These are phyloP conservation scores for Chondrosia reniformis DNA, from an alignment of 37 sponge, comb jelly and placozoan species.

Conservation along the genomic window DNA sequence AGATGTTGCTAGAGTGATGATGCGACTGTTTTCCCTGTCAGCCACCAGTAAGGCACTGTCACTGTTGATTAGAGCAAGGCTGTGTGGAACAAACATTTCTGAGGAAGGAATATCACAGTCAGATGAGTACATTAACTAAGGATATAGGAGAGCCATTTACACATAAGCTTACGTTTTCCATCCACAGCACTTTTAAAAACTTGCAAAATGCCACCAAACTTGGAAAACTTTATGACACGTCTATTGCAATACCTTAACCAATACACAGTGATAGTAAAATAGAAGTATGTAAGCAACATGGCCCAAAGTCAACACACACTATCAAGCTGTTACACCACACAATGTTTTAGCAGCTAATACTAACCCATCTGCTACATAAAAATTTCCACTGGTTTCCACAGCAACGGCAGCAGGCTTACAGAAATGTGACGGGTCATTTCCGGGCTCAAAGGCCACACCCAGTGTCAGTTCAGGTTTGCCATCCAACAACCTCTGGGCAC, in stretches of 20 bases:
- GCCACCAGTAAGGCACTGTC: slow-evolving; percentile 61
- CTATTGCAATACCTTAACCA: slow-evolving; percentile 87
- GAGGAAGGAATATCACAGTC: not conserved
- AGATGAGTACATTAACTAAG: not conserved
- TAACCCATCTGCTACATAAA: slow-evolving; percentile 95
- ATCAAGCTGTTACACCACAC: not conserved
- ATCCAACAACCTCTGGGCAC: not conserved
- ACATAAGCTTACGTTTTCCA: not conserved
- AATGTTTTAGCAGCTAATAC: not conserved
- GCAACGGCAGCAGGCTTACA: slow-evolving; percentile 92
- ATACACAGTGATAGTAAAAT: too few relatives aligned
- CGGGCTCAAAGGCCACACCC: slow-evolving; percentile 69
- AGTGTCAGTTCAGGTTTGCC: slow-evolving; percentile 58
- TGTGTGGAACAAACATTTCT: slow-evolving; percentile 45
- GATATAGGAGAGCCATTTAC: not conserved
- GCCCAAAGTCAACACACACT: not conserved
- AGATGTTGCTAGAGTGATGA: slow-evolving; percentile 25
- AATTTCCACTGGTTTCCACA: slow-evolving; percentile 49
- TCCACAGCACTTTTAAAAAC: slow-evolving; percentile 23
- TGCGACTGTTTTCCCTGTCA: slow-evolving; percentile 80
- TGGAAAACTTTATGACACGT: slow-evolving; percentile 51
- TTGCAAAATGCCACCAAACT: slow-evolving; percentile 22
- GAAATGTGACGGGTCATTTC: slow-evolving; percentile 60
- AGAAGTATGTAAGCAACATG: not conserved
- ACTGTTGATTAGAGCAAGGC: slow-evolving; percentile 28